Evolutionary conservation across 2,113 vertebrate species (phyloP), one percentile per base, ranked within the genome.

Genomic region (Chelonoidis abingdonii): DNA sequence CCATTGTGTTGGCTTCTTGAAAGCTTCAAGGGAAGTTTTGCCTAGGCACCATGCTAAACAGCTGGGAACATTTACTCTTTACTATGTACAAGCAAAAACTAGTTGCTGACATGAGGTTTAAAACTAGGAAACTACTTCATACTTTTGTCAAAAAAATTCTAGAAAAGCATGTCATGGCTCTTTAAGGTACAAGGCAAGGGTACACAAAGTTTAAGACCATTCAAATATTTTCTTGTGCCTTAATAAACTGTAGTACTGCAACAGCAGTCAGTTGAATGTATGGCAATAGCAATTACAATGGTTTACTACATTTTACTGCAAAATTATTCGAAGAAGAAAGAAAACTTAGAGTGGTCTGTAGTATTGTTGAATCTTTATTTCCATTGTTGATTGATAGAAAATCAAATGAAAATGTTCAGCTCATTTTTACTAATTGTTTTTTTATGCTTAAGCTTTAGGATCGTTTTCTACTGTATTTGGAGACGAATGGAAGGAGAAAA

Each of bases 401-500:
- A 38, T 86, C 35, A 94, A 96, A 38, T 90, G 82, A 92, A 97
- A 93, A 11, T 86, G 50, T 87, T 50, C 4, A 84, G 31, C 87
- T 92, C 49, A 27, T 59, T 92, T 88, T 90, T 95, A 97, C 89
- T 98, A 90, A 98, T 80, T 76, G 13, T 94, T 96, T 97, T 59
- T 97, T 97, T 96, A 79, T 97, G 94, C 87, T 97, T 98, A 91
- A 99, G 99, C 99, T 94, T 99, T 99, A 98, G 99, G 99, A 98
- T 99, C 99, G 94, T 99, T 99, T 98, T 99, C 99, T 94, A 98
- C 98, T 98, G 99, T 99, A 75, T 99, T 99, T 98, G 99, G 99
- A 97, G 98, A 98, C 93, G 99, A 99, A 98, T 99, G 99, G 99
- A 99, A 99, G 98, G 99, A 99, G 98, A 99, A 99, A 98, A 99